These are phyloP conservation scores for Intellagama lesueurii DNA, from an alignment of 2,797 vertebrate genomes.

Conservation along the genomic window DNA sequence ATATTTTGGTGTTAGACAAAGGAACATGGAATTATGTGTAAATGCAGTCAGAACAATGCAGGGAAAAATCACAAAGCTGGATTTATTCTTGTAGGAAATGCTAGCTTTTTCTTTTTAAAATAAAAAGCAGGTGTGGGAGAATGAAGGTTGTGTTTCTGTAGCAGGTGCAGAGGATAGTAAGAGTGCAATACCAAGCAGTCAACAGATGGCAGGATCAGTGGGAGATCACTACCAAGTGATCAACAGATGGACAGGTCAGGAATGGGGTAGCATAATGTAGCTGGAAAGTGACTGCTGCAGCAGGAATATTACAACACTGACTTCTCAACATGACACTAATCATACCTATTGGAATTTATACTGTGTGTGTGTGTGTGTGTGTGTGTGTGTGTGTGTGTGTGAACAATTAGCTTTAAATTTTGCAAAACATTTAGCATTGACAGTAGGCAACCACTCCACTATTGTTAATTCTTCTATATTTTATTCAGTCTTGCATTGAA, in stretches of 20 bases:
- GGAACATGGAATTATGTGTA: not conserved
- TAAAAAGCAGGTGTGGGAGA: not conserved
- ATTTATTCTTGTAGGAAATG: not conserved
- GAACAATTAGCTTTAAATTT: conserved; percentile 45
- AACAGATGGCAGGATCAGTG: conserved; percentile 55
- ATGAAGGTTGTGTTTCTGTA: not conserved
- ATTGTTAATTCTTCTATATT: not conserved
- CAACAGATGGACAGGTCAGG: conserved; percentile 24
- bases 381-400: no score
- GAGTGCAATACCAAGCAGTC: not conserved
- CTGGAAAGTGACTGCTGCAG: conserved; percentile 25
- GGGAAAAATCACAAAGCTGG: not conserved
- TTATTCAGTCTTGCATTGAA: not conserved
- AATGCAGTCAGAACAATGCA: not conserved
- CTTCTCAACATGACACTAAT: conserved; percentile 24
- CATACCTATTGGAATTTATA: conserved; percentile 46
- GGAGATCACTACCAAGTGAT: conserved; percentile 40
- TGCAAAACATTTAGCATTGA: conserved; percentile 16
- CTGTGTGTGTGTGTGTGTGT: not conserved
- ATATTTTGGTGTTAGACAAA: not conserved
- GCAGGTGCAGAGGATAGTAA: conserved; percentile 12
- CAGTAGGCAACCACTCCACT: not conserved
- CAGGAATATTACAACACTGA: conserved; percentile 39
- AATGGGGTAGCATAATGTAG: conserved; percentile 30
- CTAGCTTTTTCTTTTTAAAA: not conserved